Conservation (phyloP, 2,113 vertebrate genomes). For the Petromus typicus region DNA sequence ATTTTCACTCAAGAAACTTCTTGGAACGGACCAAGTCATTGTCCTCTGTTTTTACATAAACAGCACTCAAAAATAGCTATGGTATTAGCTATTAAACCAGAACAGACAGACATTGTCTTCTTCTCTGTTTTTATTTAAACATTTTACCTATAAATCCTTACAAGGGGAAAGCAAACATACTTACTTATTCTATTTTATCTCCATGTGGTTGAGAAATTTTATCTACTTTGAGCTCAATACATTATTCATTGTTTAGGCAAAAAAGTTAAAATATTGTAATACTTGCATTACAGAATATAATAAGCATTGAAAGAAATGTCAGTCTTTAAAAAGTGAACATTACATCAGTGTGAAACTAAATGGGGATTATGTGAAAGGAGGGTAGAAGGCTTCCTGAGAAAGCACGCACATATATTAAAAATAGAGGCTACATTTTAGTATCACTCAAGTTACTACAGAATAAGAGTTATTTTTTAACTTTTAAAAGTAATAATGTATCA, state of each 20-base stretch:
- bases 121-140: not conserved
- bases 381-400: not conserved
- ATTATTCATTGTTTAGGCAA: not conserved
- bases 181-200: slow-evolving; percentile 6
- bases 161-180: not conserved
- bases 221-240: slow-evolving; percentile 35
- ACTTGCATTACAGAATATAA: not conserved
- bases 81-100: not conserved
- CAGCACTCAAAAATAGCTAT: not conserved
- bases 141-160: not conserved
- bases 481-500: not conserved
- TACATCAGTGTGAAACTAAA: not conserved
- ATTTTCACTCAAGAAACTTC: not conserved
- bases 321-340: not conserved
- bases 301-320: not conserved
- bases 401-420: not conserved
- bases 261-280: slow-evolving; percentile 15
- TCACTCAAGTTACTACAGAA: not conserved
- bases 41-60: not conserved
- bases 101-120: not conserved
- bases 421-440: not conserved
- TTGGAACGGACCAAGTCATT: not conserved
- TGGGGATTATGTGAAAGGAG: not conserved
- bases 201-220: not conserved
- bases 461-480: slow-evolving; percentile 8